phyloP scores from a whole-genome alignment of 2,888 invertebrate genomes.

The Caprella mutica region DNA sequence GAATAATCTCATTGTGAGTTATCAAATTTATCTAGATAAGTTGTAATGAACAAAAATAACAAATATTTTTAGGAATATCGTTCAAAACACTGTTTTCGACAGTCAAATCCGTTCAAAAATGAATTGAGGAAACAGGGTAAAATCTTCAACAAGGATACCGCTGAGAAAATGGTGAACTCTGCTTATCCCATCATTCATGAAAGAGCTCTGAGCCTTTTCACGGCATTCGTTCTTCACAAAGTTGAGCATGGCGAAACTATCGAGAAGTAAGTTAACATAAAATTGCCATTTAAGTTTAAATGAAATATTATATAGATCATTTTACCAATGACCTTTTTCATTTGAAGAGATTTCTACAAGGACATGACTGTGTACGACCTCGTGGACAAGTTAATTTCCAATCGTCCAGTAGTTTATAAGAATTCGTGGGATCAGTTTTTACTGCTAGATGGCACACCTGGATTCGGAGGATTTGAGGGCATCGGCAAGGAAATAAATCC shows the following conservation, averaged over 20 bases:
- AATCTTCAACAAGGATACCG: slow-evolving; percentile 5
- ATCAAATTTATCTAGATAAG: neutral
- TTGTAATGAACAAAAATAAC: neutral
- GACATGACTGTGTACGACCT: slow-evolving; percentile 14
- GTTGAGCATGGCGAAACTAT: slow-evolving; percentile 14
- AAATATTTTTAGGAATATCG: no score
- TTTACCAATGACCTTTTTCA: no score
- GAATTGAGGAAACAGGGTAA: slow-evolving; percentile 5
- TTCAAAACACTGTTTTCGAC: neutral
- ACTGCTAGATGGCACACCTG: slow-evolving; percentile 35
- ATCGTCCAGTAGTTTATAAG: slow-evolving; percentile 21
- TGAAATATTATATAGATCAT: no score
- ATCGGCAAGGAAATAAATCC: slow-evolving; percentile 49
- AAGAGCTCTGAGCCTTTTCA: slow-evolving; percentile 13
- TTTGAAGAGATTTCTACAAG: slow-evolving; percentile 22
- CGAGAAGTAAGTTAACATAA: slow-evolving; percentile 23
- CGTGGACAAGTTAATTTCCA: slow-evolving; percentile 19
- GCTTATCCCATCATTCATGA: slow-evolving; percentile 26
- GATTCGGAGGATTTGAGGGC: slow-evolving; percentile 49
- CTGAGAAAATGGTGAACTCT: slow-evolving; percentile 21
- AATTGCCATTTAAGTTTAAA: no score
- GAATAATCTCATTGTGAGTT: neutral
- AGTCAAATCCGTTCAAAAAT: slow-evolving; percentile 7
- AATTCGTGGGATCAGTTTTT: slow-evolving; percentile 31
- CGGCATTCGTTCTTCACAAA: slow-evolving; percentile 22